Conservation (phyloP, 2,797 vertebrate species). For the Myiotriccus ornatus region DNA sequence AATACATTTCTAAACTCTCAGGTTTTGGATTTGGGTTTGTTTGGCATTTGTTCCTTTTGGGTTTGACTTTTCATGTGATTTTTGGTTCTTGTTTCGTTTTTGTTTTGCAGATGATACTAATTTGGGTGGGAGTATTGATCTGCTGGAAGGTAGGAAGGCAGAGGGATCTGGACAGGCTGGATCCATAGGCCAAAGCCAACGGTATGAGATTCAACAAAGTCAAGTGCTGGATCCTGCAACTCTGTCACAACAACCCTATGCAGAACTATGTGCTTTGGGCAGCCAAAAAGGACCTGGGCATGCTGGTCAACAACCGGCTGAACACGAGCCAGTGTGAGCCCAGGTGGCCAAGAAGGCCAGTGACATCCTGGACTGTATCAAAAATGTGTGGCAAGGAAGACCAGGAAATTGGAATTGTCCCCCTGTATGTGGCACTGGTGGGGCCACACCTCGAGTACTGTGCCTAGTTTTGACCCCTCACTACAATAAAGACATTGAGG, state of each 20-base stretch:
- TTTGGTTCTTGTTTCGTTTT: neutral
- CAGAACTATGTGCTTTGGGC: neutral
- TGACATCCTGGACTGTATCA: neutral
- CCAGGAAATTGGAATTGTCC: no score
- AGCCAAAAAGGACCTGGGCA: neutral
- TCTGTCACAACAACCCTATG: neutral
- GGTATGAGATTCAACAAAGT: neutral
- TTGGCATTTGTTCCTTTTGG: neutral
- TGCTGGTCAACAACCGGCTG: neutral
- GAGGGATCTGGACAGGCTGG: neutral
- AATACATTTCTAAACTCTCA: neutral
- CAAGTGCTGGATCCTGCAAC: neutral
- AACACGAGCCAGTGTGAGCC: no score
- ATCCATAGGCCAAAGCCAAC: neutral
- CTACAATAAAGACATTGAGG: neutral
- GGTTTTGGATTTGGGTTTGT: neutral
- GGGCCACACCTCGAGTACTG: neutral
- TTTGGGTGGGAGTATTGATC: neutral
- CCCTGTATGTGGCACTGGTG: fast-evolving
- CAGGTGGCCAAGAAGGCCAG: neutral
- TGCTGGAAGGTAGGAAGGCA: neutral
- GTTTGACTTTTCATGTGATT: neutral
- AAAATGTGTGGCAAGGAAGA: neutral
- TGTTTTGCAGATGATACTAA: neutral
- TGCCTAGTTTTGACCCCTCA: neutral